A percentile compares a stretch with the other conserved stretches of the same genome.
phyloP scores from a whole-genome alignment of 1,140 invertebrate species.

The Drosophila serrata region DNA sequence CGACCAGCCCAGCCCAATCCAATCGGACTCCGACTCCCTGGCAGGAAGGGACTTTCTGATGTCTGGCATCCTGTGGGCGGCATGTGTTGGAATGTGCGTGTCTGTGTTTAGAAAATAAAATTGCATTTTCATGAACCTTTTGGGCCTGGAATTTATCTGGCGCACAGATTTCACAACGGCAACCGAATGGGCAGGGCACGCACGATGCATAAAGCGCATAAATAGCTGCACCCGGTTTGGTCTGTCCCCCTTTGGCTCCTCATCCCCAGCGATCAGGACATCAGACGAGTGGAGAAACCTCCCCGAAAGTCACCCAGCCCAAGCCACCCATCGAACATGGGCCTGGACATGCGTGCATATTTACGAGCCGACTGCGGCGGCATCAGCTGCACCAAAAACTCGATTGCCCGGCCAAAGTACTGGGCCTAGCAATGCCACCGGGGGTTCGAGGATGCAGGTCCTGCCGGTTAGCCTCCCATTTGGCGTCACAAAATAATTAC shows the following conservation, averaged over 20 bases:
- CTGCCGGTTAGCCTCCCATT: slow-evolving; percentile 42
- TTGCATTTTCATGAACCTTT: slow-evolving; percentile 84
- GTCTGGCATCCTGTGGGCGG: slow-evolving; percentile 45
- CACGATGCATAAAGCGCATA: slow-evolving; percentile 80
- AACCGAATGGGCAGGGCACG: slow-evolving; percentile 73
- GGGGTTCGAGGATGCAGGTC: slow-evolving; percentile 15
- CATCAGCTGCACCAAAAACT: slow-evolving; percentile 83
- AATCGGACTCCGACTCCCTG: slow-evolving; percentile 21
- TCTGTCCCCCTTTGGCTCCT: background rate
- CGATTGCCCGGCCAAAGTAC: slow-evolving; percentile 62
- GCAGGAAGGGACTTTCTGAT: slow-evolving; percentile 44
- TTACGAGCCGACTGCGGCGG: slow-evolving; percentile 77
- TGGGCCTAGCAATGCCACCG: slow-evolving; percentile 19
- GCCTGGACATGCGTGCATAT: slow-evolving; percentile 80
- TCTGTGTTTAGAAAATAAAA: slow-evolving; percentile 83
- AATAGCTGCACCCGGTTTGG: slow-evolving; percentile 68
- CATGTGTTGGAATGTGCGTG: slow-evolving; percentile 59
- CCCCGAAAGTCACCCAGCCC: slow-evolving; percentile 1
- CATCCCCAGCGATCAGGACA: background rate
- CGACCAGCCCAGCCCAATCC: slow-evolving; percentile 14
- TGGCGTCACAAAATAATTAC: slow-evolving; percentile 82
- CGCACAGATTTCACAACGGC: slow-evolving; percentile 73
- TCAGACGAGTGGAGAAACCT: background rate
- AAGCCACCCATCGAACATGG: slow-evolving; percentile 34
- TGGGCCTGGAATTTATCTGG: slow-evolving; percentile 75